A percentile compares a stretch with the other conserved stretches of the same genome.
phyloP scores from a whole-genome alignment of 2,888 invertebrate genomes.

The Anaspis maculata region DNA sequence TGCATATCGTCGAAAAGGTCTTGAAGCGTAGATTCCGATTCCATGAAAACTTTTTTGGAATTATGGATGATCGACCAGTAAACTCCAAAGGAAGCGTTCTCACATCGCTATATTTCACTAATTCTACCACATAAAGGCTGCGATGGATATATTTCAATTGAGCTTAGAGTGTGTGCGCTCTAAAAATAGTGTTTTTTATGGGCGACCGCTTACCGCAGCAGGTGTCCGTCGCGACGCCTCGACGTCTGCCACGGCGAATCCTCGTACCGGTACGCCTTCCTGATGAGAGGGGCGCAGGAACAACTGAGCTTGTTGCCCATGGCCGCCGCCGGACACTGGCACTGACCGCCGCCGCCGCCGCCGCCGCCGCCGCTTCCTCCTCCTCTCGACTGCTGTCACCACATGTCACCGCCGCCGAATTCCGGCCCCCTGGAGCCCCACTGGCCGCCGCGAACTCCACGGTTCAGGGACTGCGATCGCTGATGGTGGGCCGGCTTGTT shows the following conservation, averaged over 20 bases:
- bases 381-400: slow-evolving; percentile 80
- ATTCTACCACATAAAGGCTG: too few relatives aligned
- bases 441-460: slow-evolving; percentile 46
- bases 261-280: slow-evolving; percentile 94
- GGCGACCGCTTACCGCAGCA: slow-evolving; percentile 62
- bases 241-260: slow-evolving; percentile 93
- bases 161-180: too few relatives aligned
- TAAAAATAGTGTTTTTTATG: neutral
- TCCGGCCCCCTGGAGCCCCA: slow-evolving; percentile 32
- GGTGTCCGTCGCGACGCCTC: slow-evolving; percentile 74
- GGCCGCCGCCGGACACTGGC: slow-evolving; percentile 48
- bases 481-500: slow-evolving; percentile 48
- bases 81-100: too few relatives aligned
- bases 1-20: too few relatives aligned
- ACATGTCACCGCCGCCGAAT: slow-evolving; percentile 53
- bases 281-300: slow-evolving; percentile 92
- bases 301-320: slow-evolving; percentile 98
- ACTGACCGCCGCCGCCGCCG: too few relatives aligned
- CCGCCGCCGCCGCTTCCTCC: too few relatives aligned
- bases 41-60: too few relatives aligned
- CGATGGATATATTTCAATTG: too few relatives aligned
- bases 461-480: slow-evolving; percentile 68
- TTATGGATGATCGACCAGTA: too few relatives aligned
- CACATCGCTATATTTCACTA: too few relatives aligned
- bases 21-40: too few relatives aligned